Base-by-base conservation (phyloP, 1,140 invertebrate species). In the Caenorhabditis latens region DNA sequence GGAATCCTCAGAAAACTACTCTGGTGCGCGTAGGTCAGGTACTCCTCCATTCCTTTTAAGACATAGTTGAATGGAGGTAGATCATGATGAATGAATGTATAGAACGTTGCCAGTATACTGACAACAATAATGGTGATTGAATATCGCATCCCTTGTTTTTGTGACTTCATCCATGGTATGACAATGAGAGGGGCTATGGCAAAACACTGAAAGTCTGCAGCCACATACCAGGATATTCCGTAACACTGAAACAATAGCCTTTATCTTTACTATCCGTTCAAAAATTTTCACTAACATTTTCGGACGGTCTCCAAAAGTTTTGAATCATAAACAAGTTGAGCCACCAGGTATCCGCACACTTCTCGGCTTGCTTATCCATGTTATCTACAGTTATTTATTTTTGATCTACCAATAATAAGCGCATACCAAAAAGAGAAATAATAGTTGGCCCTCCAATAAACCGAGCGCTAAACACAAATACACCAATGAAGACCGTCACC, bases 181-280 rank as follows among this genome's bases (percentile, higher is more conserved):
- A 58, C 55, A 58, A 58, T 14, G 14, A 58, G n/a, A 3, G 55
- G 55, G 6, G 55, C 55, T 19, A 58, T 16, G 14, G 9, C 6
- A n/a, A 58, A 58, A n/a, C 55, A 58, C 19, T 58, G 55, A n/a
- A 58, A 58, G 19, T 58, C 55, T 58, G 55, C 55, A n/a, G 55
- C 14, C 13, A 58, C 19, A n/a, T 58, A 58, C 55, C 55, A 58
- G 4, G 55, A 58, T 19, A n/a, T 14, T 19, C 13, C 14, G 19
- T 58, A 58, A n/a, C 55, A 58, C 55, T 58, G n/a, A 58, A 58
- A 58, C 9, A 58, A 9, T 58, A 19, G n/a, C 6, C 19, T 3
- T 19, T 19, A 16, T 9, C 6, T 58, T 58, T 6, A n/a, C 6
- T 58, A 32, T 32, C 32, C 32, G 32, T n/a, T 57, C 19, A 58